phyloP scores from a whole-genome alignment of 2,797 vertebrate genomes.

The Otolemur crassicaudatus region DNA sequence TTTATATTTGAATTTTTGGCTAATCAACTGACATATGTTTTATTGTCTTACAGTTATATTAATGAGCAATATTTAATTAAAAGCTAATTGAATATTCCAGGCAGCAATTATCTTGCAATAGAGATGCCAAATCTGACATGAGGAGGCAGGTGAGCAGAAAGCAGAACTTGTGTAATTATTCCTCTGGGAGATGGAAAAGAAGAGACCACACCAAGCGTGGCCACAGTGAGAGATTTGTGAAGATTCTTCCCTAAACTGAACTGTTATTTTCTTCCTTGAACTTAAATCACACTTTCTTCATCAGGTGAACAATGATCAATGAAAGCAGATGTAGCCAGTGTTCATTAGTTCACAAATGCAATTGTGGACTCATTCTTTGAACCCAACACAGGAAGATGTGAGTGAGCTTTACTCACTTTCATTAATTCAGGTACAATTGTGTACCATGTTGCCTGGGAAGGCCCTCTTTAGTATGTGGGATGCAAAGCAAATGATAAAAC shows the following conservation, averaged over 20 bases:
- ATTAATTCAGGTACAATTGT: neutral
- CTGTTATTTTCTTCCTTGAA: neutral
- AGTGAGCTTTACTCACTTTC: neutral
- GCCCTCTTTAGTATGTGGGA: neutral
- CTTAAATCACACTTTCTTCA: slow-evolving; percentile 12
- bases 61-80: slow-evolving; percentile 86
- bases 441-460: neutral
- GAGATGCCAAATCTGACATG: slow-evolving; percentile 77
- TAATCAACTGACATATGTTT: slow-evolving; percentile 80
- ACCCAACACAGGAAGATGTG: neutral
- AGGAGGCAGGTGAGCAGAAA: slow-evolving; percentile 83
- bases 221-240: neutral
- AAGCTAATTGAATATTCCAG: slow-evolving; percentile 84
- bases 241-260: neutral
- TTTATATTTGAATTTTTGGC: slow-evolving; percentile 75
- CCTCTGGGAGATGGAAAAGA: slow-evolving; percentile 61
- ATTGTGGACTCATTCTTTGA: neutral
- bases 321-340: neutral
- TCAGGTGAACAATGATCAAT: neutral
- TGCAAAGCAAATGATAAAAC: neutral
- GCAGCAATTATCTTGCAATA: slow-evolving; percentile 75
- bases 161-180: slow-evolving; percentile 76
- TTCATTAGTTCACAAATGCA: neutral
- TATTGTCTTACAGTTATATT: slow-evolving; percentile 83
- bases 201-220: neutral